Evolutionary conservation across 2,888 invertebrate genomes (phyloP).

Genomic region (Tholera decimalis): DNA sequence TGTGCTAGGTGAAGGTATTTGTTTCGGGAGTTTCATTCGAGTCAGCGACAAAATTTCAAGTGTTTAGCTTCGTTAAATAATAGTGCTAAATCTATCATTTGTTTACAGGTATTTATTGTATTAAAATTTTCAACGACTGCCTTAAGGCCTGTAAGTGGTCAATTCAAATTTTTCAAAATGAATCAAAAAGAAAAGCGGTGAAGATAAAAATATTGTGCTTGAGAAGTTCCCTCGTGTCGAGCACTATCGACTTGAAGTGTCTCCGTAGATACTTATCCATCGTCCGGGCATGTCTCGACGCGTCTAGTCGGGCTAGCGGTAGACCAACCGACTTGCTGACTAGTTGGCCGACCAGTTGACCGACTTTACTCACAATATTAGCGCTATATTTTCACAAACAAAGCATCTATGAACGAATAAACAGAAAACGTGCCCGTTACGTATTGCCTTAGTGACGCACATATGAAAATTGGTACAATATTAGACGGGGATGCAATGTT

Average conservation of each 20-base stretch:
- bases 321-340: slow-evolving; percentile 15
- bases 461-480: slow-evolving; percentile 55
- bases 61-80: slow-evolving; percentile 1
- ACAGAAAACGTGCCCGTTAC: slow-evolving; percentile 55
- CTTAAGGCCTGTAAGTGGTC: slow-evolving; percentile 15
- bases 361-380: slow-evolving; percentile 37
- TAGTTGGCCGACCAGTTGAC: slow-evolving; percentile 16
- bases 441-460: slow-evolving; percentile 43
- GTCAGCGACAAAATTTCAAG: slow-evolving; percentile 17
- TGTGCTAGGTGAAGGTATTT: slow-evolving; percentile 22
- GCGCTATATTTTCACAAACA: slow-evolving; percentile 47
- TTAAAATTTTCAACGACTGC: background rate
- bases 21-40: slow-evolving; percentile 15
- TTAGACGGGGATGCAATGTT: slow-evolving; percentile 56
- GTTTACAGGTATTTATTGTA: slow-evolving; percentile 1
- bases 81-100: background rate
- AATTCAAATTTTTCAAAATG: slow-evolving; percentile 46
- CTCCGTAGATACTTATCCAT: slow-evolving; percentile 55
- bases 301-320: slow-evolving; percentile 19
- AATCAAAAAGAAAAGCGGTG: slow-evolving; percentile 48
- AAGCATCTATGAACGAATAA: slow-evolving; percentile 48
- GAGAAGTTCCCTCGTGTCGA: slow-evolving; percentile 73
- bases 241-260: slow-evolving; percentile 72
- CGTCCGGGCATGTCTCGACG: slow-evolving; percentile 48
- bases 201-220: slow-evolving; percentile 72